Evolutionary conservation across 92 coral and sea anemone genomes (phyloP).

Genomic region (Umimayanthus chanpuru): DNA sequence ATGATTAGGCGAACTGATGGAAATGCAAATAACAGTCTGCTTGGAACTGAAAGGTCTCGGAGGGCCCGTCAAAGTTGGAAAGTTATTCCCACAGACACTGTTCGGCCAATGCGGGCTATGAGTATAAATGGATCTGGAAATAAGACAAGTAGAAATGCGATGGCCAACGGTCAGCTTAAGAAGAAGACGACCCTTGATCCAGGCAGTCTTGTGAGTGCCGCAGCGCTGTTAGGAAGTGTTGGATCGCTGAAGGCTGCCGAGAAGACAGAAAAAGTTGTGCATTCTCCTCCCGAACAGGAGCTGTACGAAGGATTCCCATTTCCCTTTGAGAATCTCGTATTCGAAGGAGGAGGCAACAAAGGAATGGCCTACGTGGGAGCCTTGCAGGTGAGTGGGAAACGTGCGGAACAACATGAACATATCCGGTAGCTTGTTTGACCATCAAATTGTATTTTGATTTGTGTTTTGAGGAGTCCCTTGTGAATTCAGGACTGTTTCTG

Average conservation of each 20-base stretch:
- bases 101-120: slow-evolving; percentile 63
- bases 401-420: not conserved
- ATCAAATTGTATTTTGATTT: not conserved
- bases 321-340: slow-evolving; percentile 90
- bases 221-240: slow-evolving; percentile 81
- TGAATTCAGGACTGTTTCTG: not conserved
- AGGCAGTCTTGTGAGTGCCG: slow-evolving; percentile 61
- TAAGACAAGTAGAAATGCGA: slow-evolving; percentile 11
- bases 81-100: slow-evolving; percentile 58
- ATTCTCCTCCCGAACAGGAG: slow-evolving; percentile 66
- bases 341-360: slow-evolving; percentile 98
- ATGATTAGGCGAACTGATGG: slow-evolving; percentile 49
- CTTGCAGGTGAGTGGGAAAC: slow-evolving; percentile 70
- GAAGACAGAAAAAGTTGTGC: slow-evolving; percentile 63
- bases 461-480: not conserved
- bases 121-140: slow-evolving; percentile 53
- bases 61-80: slow-evolving; percentile 51
- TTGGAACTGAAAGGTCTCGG: slow-evolving; percentile 27
- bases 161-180: slow-evolving; percentile 25
- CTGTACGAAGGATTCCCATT: slow-evolving; percentile 61
- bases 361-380: slow-evolving; percentile 99
- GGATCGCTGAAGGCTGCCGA: slow-evolving; percentile 83
- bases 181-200: slow-evolving; percentile 64
- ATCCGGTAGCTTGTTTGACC: slow-evolving; percentile 17
- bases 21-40: slow-evolving; percentile 61